Evolutionary conservation across 2,888 invertebrate species (phyloP).

Genomic region (Rhamphomyia laevipes): DNA sequence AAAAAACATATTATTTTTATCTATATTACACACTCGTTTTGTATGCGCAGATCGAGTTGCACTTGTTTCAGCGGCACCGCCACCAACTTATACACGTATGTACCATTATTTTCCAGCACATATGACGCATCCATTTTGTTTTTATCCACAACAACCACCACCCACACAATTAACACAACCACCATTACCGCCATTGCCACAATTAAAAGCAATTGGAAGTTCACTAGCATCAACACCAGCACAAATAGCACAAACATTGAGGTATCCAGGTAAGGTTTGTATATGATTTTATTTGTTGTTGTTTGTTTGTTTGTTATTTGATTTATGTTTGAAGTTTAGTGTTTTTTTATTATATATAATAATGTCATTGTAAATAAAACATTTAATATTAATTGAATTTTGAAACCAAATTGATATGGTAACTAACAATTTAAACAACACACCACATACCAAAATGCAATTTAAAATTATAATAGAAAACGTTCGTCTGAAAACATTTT

Average conservation of each 20-base stretch:
- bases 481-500: no score
- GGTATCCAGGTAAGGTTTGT: constrained; percentile 37
- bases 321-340: no score
- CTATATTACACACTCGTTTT: constrained; percentile 21
- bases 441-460: no score
- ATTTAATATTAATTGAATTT: no score
- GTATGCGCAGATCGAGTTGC: constrained; percentile 49
- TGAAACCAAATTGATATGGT: no score
- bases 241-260: constrained; percentile 37
- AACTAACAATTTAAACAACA: no score
- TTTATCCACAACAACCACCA: constrained; percentile 38
- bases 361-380: no score
- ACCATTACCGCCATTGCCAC: constrained; percentile 26
- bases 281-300: not conserved
- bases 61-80: constrained; percentile 47
- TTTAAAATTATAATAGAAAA: no score
- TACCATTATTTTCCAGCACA: constrained; percentile 48
- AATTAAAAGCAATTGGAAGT: constrained; percentile 33
- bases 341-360: no score
- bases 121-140: constrained; percentile 41
- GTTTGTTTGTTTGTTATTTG: no score
- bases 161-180: constrained; percentile 20
- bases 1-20: constrained; percentile 9
- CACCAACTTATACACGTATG: constrained; percentile 49
- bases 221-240: constrained; percentile 32